Evolutionary conservation across 2,888 invertebrate genomes (phyloP).

Genomic region (Abscondita cerata): DNA sequence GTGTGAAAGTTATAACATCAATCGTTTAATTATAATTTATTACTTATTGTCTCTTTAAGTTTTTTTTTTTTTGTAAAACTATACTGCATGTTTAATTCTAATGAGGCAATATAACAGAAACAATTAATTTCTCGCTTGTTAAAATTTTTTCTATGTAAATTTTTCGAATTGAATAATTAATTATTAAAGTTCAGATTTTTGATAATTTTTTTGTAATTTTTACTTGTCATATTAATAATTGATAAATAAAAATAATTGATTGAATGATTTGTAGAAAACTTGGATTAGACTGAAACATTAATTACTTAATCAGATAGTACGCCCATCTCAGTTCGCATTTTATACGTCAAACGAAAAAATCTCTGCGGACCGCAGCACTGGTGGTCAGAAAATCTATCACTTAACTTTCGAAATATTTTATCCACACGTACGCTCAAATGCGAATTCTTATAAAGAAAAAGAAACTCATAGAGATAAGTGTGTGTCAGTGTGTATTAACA

Average conservation of each 20-base stretch:
- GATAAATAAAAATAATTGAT: conserved; percentile 3
- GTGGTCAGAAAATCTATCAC: conserved; percentile 24
- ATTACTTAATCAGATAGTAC: conserved; percentile 58
- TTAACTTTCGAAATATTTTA: conserved; percentile 4
- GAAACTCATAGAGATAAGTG: conserved; percentile 20
- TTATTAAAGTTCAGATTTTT: too few species aligned
- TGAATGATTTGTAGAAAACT: background rate
- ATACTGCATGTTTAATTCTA: background rate
- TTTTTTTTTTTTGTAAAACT: background rate
- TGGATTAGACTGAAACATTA: conserved; percentile 43
- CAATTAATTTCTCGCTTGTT: conserved; percentile 1
- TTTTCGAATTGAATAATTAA: background rate
- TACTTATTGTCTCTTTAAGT: conserved; percentile 2
- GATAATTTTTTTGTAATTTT: background rate
- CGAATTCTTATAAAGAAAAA: conserved; percentile 1
- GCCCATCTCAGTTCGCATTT: conserved; percentile 45
- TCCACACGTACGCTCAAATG: conserved; percentile 12
- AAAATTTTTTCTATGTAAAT: conserved; percentile 2
- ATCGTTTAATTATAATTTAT: conserved; percentile 11
- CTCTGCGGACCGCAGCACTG: conserved; percentile 20
- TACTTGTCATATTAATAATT: background rate
- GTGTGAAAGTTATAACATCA: conserved; percentile 3
- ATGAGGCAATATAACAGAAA: too few species aligned
- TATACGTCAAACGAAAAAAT: conserved; percentile 29
- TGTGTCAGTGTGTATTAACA: conserved; percentile 30